Percentiles rank a stretch among this genome's conserved stretches.
Conservation (phyloP, 2,113 vertebrate genomes). For the Ophthalmolycus amberensis region DNA sequence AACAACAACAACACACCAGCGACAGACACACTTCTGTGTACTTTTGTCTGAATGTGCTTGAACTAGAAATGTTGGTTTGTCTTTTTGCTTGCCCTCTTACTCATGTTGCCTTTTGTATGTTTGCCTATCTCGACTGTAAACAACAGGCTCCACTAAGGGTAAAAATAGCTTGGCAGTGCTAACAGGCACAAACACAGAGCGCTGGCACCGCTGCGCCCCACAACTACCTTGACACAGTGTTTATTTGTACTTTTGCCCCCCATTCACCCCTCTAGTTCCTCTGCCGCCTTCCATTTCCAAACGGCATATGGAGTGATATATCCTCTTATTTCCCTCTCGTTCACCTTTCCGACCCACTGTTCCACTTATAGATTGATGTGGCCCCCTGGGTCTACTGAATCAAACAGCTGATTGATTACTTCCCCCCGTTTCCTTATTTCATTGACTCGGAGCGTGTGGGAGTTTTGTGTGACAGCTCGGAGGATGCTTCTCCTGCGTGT, state of each 20-base stretch:
- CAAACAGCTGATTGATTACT: conserved; percentile 77
- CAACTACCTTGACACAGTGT: conserved; percentile 43
- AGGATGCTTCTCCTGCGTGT: conserved; percentile 20
- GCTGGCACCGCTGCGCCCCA: conserved; percentile 39
- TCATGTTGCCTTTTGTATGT: conserved; percentile 65
- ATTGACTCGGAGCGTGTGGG: conserved; percentile 62
- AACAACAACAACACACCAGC: not conserved
- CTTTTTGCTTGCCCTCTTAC: conserved; percentile 48
- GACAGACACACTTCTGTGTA: conserved; percentile 10
- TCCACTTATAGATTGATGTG: conserved; percentile 71
- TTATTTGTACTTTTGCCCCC: conserved; percentile 64
- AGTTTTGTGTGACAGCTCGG: conserved; percentile 42
- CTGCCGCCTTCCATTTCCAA: conserved; percentile 45
- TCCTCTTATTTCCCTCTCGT: conserved; percentile 49
- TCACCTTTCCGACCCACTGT: conserved; percentile 53
- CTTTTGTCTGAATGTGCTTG: conserved; percentile 13
- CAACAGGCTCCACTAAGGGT: conserved; percentile 48
- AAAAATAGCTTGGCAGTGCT: conserved; percentile 65
- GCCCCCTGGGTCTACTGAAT: conserved; percentile 65
- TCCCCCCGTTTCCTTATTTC: conserved; percentile 64
- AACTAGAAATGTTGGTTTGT: conserved; percentile 32
- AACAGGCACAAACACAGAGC: conserved; percentile 58
- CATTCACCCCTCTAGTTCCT: conserved; percentile 47
- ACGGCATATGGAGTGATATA: conserved; percentile 37
- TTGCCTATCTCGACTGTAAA: conserved; percentile 56